These are phyloP conservation scores for Stenotaenia linearis DNA, from an alignment of 2,888 invertebrate genomes.

Conservation along the genomic window DNA sequence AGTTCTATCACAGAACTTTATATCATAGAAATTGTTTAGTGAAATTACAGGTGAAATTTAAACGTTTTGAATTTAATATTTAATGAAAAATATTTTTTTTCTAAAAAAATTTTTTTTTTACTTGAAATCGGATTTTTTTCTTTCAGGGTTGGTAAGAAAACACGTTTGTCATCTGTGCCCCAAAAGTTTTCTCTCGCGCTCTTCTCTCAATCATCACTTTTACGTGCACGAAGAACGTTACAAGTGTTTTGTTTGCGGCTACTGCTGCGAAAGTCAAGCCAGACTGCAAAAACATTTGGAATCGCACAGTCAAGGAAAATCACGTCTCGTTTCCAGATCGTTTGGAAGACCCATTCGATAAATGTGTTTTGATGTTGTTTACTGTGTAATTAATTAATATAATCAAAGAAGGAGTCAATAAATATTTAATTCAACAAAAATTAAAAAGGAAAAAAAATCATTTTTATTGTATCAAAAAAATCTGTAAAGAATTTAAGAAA, in stretches of 20 bases:
- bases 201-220: background rate
- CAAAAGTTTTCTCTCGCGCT: background rate
- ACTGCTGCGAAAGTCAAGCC: constrained; percentile 4
- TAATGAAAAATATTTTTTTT: too few relatives aligned
- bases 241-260: background rate
- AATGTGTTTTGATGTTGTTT: too few relatives aligned
- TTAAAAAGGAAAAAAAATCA: background rate
- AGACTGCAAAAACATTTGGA: background rate
- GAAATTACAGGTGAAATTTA: too few relatives aligned
- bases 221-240: constrained; percentile 6
- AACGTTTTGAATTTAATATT: too few relatives aligned
- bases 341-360: background rate
- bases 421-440: too few relatives aligned
- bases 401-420: too few relatives aligned
- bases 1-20: too few relatives aligned
- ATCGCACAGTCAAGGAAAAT: background rate
- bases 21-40: too few relatives aligned
- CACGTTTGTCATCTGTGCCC: background rate
- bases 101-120: too few relatives aligned
- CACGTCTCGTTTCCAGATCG: background rate
- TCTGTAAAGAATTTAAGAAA: too few relatives aligned
- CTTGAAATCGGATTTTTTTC: background rate
- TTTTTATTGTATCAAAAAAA: too few relatives aligned
- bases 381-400: too few relatives aligned
- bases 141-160: background rate